Conservation (phyloP, 2,797 vertebrate genomes). For the Myripristis murdjan region DNA sequence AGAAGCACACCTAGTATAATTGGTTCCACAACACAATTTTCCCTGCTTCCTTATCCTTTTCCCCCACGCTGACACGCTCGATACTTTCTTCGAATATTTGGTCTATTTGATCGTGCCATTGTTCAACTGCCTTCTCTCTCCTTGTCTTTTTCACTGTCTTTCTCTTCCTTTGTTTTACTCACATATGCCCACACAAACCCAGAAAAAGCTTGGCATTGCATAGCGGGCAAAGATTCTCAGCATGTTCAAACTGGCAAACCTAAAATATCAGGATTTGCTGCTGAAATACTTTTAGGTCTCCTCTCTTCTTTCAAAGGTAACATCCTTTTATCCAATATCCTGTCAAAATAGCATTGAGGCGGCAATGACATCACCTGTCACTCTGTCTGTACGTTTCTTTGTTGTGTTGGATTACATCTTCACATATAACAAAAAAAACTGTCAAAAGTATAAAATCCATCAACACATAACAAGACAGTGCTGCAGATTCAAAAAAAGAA, state of each 20-base stretch:
- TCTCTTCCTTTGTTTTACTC: constrained; percentile 38
- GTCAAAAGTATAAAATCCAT: constrained; percentile 32
- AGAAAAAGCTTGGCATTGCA: constrained; percentile 33
- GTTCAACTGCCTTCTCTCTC: constrained; percentile 13
- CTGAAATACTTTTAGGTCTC: background rate
- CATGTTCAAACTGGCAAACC: constrained; percentile 8
- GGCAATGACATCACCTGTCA: constrained; percentile 37
- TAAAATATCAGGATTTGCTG: constrained; percentile 21
- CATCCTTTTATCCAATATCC: constrained; percentile 20
- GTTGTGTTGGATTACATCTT: constrained; percentile 24
- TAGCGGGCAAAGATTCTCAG: constrained; percentile 19
- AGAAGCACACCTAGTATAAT: constrained; percentile 40
- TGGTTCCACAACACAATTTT: constrained; percentile 46
- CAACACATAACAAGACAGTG: background rate
- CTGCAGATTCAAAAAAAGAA: background rate
- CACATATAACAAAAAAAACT: background rate
- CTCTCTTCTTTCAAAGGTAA: constrained; percentile 21
- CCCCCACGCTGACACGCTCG: constrained; percentile 30
- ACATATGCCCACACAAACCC: constrained; percentile 17
- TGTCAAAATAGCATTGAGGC: constrained; percentile 38
- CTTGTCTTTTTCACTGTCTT: constrained; percentile 11
- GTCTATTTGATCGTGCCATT: constrained; percentile 44
- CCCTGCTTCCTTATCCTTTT: constrained; percentile 10
- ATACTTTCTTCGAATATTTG: constrained; percentile 45
- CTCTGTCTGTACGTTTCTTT: constrained; percentile 16